Evolutionary conservation across 2,797 vertebrate species (phyloP), one percentile per base, ranked within the genome.

Genomic region (Syngnathus rostellatus): DNA sequence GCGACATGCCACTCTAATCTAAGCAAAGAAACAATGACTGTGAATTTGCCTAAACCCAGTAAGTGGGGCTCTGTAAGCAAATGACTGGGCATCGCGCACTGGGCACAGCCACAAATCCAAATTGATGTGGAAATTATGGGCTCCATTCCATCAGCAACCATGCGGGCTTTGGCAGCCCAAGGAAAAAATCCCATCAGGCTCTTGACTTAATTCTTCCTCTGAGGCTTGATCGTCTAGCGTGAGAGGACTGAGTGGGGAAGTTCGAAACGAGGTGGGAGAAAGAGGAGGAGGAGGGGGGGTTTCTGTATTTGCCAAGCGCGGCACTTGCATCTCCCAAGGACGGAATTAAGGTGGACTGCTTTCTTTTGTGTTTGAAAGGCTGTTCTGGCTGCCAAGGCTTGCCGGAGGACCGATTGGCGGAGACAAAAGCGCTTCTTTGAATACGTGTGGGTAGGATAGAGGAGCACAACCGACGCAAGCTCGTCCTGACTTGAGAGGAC

Each of bases 181-280:
- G 23, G 12, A 23, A 45, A 62, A 62, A 69, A 53, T 65, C 70
- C 69, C 72, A 80, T 73, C 50, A 53, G 71, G 71, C 68, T 74
- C 77, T 83, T 76, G 73, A 85, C 80, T 85, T 53, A 51, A 77
- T 76, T 76, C 74, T 79, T 77, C 74, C 79, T 86, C 75, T 69
- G 67, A 77, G 83, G 74, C 79, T 82, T 85, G 76, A 84, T 85
- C 81, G 74, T 70, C 66, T 67, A 77, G 68, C 67, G 54, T 70
- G 68, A 70, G 72, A 82, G 67, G 67, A 45, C 41, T 45, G 60
- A 45, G 67, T 68, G 72, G 81, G 80, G 76, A 54, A 68, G 67
- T 58, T 58, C 4, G 55, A 58, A 58, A 25, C 14, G 14, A 58
- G 25, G 66, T 63, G 66, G 25, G 59, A 69, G 38, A n/a, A 21